A percentile compares a stretch with the other conserved stretches of the same genome.
Evolutionary conservation across 2,797 vertebrate species (phyloP).

Genomic region (Capromys pilorides): DNA sequence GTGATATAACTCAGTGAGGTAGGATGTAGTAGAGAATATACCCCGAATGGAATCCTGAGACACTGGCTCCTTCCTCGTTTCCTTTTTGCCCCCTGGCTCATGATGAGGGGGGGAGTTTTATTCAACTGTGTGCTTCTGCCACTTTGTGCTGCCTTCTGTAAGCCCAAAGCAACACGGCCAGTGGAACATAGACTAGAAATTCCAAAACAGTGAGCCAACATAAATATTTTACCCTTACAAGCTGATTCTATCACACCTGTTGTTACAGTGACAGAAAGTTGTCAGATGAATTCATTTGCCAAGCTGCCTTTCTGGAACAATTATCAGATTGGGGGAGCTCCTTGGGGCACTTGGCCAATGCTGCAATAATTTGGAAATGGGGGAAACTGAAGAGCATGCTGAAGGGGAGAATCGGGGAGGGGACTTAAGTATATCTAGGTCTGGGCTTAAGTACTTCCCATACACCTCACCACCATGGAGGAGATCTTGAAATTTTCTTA

Average conservation of each 20-base stretch:
- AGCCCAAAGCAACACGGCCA: background rate
- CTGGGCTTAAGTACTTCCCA: background rate
- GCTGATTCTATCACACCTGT: background rate
- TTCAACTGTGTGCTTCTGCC: background rate
- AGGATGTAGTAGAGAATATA: background rate
- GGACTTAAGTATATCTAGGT: background rate
- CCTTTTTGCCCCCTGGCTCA: background rate
- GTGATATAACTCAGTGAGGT: background rate
- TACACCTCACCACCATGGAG: background rate
- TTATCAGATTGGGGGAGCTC: background rate
- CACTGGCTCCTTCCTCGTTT: background rate
- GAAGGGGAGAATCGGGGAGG: background rate
- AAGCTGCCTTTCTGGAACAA: background rate
- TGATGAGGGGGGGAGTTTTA: background rate
- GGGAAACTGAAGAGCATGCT: background rate
- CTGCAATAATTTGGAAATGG: background rate
- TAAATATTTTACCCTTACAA: background rate
- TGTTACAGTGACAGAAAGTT: background rate
- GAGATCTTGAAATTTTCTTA: background rate
- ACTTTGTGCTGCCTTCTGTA: background rate
- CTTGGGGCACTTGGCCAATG: background rate
- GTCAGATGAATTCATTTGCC: background rate
- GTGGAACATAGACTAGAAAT: background rate
- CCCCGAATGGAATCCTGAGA: background rate
- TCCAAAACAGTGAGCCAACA: background rate